phyloP scores from a whole-genome alignment of 2,113 vertebrate genomes.

The Nycticryphes semicollaris region DNA sequence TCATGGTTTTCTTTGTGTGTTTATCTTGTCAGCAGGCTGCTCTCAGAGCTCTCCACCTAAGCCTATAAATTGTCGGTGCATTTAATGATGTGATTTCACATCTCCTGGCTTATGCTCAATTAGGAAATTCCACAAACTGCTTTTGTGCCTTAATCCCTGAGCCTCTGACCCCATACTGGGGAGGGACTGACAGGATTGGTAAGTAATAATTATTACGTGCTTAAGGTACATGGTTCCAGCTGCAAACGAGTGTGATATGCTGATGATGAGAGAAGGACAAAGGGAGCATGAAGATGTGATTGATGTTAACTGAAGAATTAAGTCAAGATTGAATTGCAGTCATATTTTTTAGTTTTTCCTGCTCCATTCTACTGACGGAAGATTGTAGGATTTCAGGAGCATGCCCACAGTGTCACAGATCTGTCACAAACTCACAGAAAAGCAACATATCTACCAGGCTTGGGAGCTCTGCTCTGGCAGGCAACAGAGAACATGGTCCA shows the following conservation, averaged over 20 bases:
- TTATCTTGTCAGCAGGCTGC: slow-evolving; percentile 29
- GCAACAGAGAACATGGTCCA: background rate
- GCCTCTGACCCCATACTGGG: slow-evolving; percentile 67
- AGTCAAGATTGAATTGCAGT: background rate
- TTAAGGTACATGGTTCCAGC: background rate
- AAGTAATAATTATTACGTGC: background rate
- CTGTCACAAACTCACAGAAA: background rate
- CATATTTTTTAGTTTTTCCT: background rate
- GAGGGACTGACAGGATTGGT: slow-evolving; percentile 70
- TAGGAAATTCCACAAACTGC: slow-evolving; percentile 60
- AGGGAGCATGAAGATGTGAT: background rate
- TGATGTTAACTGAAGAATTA: background rate
- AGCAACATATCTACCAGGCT: background rate
- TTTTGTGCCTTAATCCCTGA: slow-evolving; percentile 41
- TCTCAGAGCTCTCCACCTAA: slow-evolving; percentile 64
- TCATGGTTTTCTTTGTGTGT: background rate
- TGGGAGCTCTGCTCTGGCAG: background rate
- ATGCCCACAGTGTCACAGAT: background rate
- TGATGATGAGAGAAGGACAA: background rate
- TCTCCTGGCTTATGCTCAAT: slow-evolving; percentile 74
- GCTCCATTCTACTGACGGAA: background rate
- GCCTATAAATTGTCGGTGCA: slow-evolving; percentile 66
- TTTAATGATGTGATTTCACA: slow-evolving; percentile 75
- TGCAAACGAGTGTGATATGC: background rate
- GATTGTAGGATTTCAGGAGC: background rate